A percentile compares a stretch with the other conserved stretches of the same genome.
Conservation (phyloP, 1,140 invertebrate species). For the Cherax quadricarinatus region DNA sequence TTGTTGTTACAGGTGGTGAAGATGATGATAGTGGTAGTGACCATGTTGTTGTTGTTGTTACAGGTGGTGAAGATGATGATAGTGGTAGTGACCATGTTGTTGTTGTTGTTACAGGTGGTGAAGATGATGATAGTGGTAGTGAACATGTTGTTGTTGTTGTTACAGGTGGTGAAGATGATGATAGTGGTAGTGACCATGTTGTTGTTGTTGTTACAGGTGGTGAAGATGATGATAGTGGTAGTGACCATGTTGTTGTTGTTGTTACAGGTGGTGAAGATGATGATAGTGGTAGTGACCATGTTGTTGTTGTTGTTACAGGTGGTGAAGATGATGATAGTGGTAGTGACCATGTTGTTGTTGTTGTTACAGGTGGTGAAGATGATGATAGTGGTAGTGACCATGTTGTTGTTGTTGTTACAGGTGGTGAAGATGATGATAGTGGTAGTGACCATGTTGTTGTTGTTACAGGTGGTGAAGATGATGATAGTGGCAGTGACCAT, state of each 20-base stretch:
- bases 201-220: conserved; percentile 81
- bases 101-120: conserved; percentile 85
- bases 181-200: too few relatives aligned
- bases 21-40: too few relatives aligned
- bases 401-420: conserved; percentile 83
- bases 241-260: conserved; percentile 90
- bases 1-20: conserved; percentile 82
- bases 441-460: conserved; percentile 86
- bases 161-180: conserved; percentile 81
- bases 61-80: conserved; percentile 93
- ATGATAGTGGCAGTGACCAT: conserved; percentile 89
- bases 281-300: too few relatives aligned
- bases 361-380: conserved; percentile 86
- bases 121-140: too few relatives aligned
- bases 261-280: conserved; percentile 81
- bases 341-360: neutral
- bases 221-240: conserved; percentile 90
- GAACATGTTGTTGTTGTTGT: neutral
- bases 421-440: conserved; percentile 91
- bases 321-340: conserved; percentile 66
- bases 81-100: conserved; percentile 89
- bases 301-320: conserved; percentile 81
- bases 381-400: conserved; percentile 88
- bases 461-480: conserved; percentile 88
- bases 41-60: neutral